Evolutionary conservation across 2,113 vertebrate genomes (phyloP).

Genomic region (Lasiurus cinereus): DNA sequence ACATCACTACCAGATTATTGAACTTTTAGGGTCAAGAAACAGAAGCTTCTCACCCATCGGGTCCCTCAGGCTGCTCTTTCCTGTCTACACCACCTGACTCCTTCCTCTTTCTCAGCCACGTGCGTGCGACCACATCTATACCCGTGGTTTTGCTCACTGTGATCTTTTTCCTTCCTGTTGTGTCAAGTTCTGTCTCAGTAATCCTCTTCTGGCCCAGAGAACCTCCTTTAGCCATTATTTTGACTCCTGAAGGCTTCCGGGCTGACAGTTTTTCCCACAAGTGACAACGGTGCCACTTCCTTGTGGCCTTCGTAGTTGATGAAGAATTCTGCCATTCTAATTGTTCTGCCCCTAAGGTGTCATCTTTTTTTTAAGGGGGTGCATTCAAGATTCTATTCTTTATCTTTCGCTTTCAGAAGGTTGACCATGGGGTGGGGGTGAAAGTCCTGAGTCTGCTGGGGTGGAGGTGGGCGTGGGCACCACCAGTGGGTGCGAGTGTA

Average conservation of each 20-base stretch:
- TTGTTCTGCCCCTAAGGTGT: background rate
- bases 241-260: background rate
- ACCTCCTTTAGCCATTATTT: background rate
- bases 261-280: background rate
- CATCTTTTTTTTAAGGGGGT: background rate
- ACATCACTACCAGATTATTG: background rate
- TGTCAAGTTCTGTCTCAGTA: background rate
- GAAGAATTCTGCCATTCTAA: background rate
- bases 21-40: background rate
- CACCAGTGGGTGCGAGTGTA: too few relatives aligned
- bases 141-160: background rate
- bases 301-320: background rate
- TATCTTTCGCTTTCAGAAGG: background rate
- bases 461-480: too few relatives aligned
- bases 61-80: background rate
- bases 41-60: background rate
- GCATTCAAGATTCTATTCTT: background rate
- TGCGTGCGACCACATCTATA: background rate
- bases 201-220: background rate
- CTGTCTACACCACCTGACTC: too few relatives aligned
- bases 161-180: background rate
- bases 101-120: too few relatives aligned
- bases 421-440: background rate
- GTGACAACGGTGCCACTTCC: background rate
- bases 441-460: background rate